A percentile compares a stretch with the other conserved stretches of the same genome.
Conservation (phyloP, 2,888 invertebrate genomes). For the Thera obeliscata region DNA sequence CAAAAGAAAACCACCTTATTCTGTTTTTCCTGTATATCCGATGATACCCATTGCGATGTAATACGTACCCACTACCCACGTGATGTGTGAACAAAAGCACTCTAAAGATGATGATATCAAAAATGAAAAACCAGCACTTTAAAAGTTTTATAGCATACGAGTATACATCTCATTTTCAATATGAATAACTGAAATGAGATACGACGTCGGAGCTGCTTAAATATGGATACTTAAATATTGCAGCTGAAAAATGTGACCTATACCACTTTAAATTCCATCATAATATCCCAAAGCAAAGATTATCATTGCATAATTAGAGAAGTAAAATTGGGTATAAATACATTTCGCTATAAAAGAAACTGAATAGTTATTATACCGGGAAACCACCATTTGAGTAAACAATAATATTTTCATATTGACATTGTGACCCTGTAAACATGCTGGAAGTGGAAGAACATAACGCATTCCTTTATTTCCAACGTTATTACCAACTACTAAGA, state of each 20-base stretch:
- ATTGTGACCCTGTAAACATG: conserved; percentile 30
- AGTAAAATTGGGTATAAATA: conserved; percentile 32
- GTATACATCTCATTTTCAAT: conserved; percentile 12
- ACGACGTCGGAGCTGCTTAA: conserved; percentile 19
- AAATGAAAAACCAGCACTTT: conserved; percentile 11
- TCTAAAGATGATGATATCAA: conserved; percentile 1
- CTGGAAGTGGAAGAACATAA: conserved; percentile 12
- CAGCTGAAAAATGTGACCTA: conserved; percentile 27
- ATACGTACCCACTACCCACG: background rate
- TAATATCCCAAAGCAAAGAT: conserved; percentile 7
- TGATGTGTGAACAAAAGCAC: background rate
- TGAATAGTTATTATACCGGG: conserved; percentile 27
- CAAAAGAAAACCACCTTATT: too few species aligned
- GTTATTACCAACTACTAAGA: conserved; percentile 24
- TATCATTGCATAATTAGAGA: conserved; percentile 27
- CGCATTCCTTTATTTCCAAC: conserved; percentile 18
- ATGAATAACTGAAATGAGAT: conserved; percentile 29
- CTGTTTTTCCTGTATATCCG: too few species aligned
- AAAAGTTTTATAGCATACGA: conserved; percentile 13
- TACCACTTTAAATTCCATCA: conserved; percentile 21
- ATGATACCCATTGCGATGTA: too few species aligned
- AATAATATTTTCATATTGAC: conserved; percentile 40
- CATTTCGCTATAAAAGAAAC: conserved; percentile 7
- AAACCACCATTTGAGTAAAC: conserved; percentile 34
- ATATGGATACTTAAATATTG: conserved; percentile 28